phyloP scores from a whole-genome alignment of 2,113 vertebrate genomes.

The Calyptommatus sinebrachiatus region DNA sequence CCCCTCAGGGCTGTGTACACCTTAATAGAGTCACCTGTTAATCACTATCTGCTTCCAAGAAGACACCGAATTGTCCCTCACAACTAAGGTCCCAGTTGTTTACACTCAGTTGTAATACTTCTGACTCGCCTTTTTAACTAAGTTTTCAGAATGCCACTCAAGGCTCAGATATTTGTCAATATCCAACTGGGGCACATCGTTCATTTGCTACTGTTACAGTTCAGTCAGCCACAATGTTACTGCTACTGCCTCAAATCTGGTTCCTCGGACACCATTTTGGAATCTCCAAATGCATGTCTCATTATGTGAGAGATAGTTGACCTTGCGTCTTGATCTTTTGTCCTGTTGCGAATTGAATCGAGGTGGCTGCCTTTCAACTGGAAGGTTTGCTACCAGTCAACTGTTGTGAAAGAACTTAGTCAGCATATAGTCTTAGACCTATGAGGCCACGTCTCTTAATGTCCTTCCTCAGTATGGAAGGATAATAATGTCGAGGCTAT shows the following conservation, averaged over 20 bases:
- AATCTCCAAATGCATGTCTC: background rate
- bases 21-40: conserved; percentile 68
- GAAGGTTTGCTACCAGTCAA: conserved; percentile 27
- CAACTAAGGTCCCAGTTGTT: conserved; percentile 63
- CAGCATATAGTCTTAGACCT: conserved; percentile 8
- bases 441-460: background rate
- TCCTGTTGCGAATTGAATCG: conserved; percentile 3
- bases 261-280: background rate
- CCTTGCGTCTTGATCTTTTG: background rate
- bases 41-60: conserved; percentile 54
- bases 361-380: conserved; percentile 26
- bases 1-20: conserved; percentile 73
- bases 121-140: conserved; percentile 41
- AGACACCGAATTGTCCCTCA: conserved; percentile 61
- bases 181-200: background rate
- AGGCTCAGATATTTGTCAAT: background rate
- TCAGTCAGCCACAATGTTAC: conserved; percentile 1
- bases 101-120: conserved; percentile 40
- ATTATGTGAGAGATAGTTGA: background rate
- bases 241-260: background rate
- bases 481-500: background rate
- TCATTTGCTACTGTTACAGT: background rate
- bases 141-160: conserved; percentile 9
- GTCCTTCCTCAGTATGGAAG: background rate
- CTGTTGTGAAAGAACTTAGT: conserved; percentile 49